Percentiles rank a stretch among this genome's conserved stretches.
Conservation (phyloP, 2,797 vertebrate species). For the Coranthus polyacanthus region DNA sequence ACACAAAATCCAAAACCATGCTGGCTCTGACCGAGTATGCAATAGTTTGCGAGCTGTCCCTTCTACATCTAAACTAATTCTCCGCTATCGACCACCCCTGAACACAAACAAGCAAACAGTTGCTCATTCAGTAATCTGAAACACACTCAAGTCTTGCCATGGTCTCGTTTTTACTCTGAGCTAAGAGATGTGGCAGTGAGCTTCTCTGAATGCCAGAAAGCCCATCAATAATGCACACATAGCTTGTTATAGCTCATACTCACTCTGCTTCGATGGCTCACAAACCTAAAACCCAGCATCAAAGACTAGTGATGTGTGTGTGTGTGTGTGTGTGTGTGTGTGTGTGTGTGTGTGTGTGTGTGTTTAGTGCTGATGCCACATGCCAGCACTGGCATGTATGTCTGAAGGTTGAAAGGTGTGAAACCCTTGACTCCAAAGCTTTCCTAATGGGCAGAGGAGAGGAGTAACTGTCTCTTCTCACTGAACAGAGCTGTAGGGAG, state of each 20-base stretch:
- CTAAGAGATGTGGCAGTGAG: constrained; percentile 63
- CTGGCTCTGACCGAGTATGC: constrained; percentile 1
- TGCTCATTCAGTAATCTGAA: constrained; percentile 61
- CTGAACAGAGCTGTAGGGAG: constrained; percentile 24
- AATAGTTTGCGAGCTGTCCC: constrained; percentile 5
- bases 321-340: constrained; percentile 22
- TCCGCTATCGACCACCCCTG: constrained; percentile 38
- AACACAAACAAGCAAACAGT: constrained; percentile 27
- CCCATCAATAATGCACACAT: constrained; percentile 81
- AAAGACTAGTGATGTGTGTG: constrained; percentile 52
- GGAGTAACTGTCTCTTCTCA: constrained; percentile 41
- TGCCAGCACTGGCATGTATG: constrained; percentile 30
- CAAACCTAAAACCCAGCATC: constrained; percentile 67
- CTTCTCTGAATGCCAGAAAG: constrained; percentile 67
- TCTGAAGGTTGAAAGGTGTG: constrained; percentile 43
- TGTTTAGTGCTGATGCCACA: constrained; percentile 11
- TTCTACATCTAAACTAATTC: constrained; percentile 32
- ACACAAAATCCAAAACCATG: constrained; percentile 16
- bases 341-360: constrained; percentile 29
- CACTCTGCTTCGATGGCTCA: constrained; percentile 67
- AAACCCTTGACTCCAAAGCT: constrained; percentile 61
- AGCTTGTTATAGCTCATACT: constrained; percentile 78
- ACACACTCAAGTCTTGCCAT: constrained; percentile 29
- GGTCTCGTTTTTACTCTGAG: constrained; percentile 20
- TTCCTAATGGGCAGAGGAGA: constrained; percentile 39